These are phyloP conservation scores for Lonchura striata DNA, from an alignment of 2,113 vertebrate genomes.

Conservation along the genomic window DNA sequence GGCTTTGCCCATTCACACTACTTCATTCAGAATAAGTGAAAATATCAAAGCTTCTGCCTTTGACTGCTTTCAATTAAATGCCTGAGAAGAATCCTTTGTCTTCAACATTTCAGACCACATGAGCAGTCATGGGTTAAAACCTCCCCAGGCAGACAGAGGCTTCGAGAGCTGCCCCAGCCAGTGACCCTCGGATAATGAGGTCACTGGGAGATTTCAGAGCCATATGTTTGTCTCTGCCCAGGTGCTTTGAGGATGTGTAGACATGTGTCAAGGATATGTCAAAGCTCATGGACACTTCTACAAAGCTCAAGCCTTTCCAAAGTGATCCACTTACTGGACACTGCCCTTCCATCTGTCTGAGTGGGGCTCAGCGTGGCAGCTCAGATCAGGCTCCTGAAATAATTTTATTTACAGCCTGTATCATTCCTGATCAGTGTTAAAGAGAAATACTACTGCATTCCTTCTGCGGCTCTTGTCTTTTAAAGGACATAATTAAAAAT, in stretches of 20 bases:
- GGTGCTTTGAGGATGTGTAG: constrained; percentile 61
- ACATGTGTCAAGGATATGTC: constrained; percentile 54
- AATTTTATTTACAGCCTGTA: not conserved
- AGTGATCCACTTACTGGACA: rapidly evolving
- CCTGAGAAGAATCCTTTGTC: constrained; percentile 43
- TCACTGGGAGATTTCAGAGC: constrained; percentile 18
- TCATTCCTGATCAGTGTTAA: not conserved
- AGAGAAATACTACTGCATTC: not conserved
- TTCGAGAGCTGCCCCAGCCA: not conserved
- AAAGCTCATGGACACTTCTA: constrained; percentile 28
- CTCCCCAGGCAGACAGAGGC: not conserved
- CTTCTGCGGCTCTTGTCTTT: not conserved
- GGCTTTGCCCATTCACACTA: not conserved
- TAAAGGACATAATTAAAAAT: not conserved
- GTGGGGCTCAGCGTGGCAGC: not conserved
- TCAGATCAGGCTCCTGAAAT: not conserved
- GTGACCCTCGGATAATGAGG: constrained; percentile 47
- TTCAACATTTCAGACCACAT: not conserved
- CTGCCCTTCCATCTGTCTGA: not conserved
- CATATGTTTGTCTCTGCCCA: constrained; percentile 31
- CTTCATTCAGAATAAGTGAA: not conserved
- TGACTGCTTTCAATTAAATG: constrained; percentile 38
- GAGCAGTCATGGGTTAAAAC: constrained; percentile 52
- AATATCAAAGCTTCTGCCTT: not conserved
- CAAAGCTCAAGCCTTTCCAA: not conserved